These are phyloP conservation scores for Zygogramma bicolorata DNA, from an alignment of 2,888 invertebrate genomes.

Conservation along the genomic window DNA sequence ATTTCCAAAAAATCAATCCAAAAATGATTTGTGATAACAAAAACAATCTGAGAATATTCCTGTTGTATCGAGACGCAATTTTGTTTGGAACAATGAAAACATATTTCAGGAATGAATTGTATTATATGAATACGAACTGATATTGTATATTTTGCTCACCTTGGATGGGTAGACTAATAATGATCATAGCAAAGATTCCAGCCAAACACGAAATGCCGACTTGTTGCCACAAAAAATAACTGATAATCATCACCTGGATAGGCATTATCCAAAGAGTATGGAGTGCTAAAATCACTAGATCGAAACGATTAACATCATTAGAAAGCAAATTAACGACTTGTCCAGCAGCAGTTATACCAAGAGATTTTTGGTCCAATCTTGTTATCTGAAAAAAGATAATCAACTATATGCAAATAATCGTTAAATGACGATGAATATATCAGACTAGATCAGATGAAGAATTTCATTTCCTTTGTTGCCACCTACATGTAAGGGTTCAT, in stretches of 20 bases:
- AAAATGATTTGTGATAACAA: too few relatives aligned
- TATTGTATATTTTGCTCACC: conserved; percentile 57
- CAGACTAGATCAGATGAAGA: background rate
- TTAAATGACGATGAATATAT: background rate
- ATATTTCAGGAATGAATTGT: too few relatives aligned
- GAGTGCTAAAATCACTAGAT: conserved; percentile 76
- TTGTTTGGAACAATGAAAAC: too few relatives aligned
- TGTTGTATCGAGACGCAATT: too few relatives aligned
- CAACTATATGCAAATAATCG: too few relatives aligned
- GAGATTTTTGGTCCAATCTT: conserved; percentile 74
- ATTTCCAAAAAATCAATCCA: too few relatives aligned
- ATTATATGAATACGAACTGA: too few relatives aligned
- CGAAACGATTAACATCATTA: conserved; percentile 87
- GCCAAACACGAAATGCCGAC: conserved; percentile 71
- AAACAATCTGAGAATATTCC: too few relatives aligned
- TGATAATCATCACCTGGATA: conserved; percentile 75
- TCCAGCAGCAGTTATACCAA: conserved; percentile 85
- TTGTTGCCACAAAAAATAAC: conserved; percentile 71
- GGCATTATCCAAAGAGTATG: conserved; percentile 87
- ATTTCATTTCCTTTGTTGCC: background rate
- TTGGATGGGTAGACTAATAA: conserved; percentile 69
- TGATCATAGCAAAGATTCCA: conserved; percentile 71
- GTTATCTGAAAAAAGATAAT: conserved; percentile 68
- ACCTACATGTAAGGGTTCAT: too few relatives aligned
- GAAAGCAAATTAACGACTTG: conserved; percentile 87